phyloP scores from a whole-genome alignment of 2,113 vertebrate species.

The Gobio gobio region DNA sequence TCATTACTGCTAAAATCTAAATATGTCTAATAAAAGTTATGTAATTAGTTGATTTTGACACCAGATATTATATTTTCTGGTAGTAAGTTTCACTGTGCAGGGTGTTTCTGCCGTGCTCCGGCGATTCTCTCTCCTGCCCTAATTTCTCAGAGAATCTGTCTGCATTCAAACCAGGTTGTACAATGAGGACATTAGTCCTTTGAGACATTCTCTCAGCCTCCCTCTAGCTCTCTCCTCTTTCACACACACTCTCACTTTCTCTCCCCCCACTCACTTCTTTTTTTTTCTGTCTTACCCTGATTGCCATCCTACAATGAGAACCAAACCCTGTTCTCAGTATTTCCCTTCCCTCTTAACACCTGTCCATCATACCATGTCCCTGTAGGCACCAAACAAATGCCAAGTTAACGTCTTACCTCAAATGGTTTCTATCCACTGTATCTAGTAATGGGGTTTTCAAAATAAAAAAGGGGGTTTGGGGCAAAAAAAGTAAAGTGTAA shows the following conservation, averaged over 20 bases:
- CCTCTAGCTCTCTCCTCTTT: conserved; percentile 22
- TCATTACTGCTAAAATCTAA: background rate
- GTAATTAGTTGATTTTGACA: background rate
- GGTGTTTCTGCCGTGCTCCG: conserved; percentile 42
- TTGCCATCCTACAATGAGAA: conserved; percentile 12
- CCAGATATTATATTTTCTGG: background rate
- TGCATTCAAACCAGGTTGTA: conserved; percentile 65
- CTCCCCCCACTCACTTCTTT: conserved; percentile 26
- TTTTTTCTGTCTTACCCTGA: conserved; percentile 19
- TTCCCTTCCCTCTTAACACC: background rate
- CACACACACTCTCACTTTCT: background rate
- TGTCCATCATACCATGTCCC: conserved; percentile 30
- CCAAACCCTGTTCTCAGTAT: background rate
- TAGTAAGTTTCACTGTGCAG: background rate
- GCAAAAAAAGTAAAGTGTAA: background rate
- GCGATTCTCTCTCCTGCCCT: conserved; percentile 60
- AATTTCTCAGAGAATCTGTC: conserved; percentile 62
- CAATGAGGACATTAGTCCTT: conserved; percentile 64
- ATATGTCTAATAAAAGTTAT: background rate
- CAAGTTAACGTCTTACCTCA: conserved; percentile 20
- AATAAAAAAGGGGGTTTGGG: background rate
- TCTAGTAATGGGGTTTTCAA: background rate
- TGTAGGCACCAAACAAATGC: conserved; percentile 16
- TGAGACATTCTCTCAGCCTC: conserved; percentile 30
- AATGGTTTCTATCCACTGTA: background rate